Conservation (phyloP, 92 coral and sea anemone genomes). For the Hydrozoanthus gracilis region DNA sequence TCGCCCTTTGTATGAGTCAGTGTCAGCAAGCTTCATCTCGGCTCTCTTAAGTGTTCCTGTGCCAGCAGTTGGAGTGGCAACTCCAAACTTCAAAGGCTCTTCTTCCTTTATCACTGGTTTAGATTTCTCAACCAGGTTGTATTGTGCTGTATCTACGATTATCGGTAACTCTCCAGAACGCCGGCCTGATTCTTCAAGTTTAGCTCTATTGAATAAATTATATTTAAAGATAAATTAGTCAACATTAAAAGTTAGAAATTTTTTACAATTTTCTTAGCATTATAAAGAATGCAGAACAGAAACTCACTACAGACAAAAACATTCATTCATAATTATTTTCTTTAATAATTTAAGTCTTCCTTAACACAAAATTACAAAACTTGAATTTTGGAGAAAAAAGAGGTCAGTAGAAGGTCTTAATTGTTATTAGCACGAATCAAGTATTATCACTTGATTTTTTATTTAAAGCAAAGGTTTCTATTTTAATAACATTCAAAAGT, state of each 20-base stretch:
- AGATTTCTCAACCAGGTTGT: conserved; percentile 27
- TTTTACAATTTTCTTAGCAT: no score
- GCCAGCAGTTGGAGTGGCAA: conserved; percentile 87
- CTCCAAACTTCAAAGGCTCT: conserved; percentile 86
- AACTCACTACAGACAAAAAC: no score
- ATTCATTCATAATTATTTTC: no score
- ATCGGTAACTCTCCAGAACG: conserved; percentile 20
- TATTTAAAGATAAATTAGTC: background rate
- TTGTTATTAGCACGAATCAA: no score
- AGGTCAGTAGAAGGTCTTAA: no score
- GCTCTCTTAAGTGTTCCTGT: conserved; percentile 90
- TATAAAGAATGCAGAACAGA: no score
- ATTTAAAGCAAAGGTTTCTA: no score
- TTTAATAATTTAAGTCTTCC: no score
- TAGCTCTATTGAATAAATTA: conserved; percentile 6
- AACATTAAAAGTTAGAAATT: background rate
- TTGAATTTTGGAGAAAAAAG: no score
- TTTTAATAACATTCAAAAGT: no score
- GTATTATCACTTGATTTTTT: no score
- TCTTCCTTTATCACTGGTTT: conserved; percentile 11
- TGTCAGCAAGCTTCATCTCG: conserved; percentile 78
- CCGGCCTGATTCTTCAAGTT: background rate
- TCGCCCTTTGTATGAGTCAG: conserved; percentile 85
- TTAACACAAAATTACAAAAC: no score
- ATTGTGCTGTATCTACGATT: conserved; percentile 20